These are phyloP conservation scores for Cotesia chilonis DNA, from an alignment of 1,140 invertebrate species.

Conservation along the genomic window DNA sequence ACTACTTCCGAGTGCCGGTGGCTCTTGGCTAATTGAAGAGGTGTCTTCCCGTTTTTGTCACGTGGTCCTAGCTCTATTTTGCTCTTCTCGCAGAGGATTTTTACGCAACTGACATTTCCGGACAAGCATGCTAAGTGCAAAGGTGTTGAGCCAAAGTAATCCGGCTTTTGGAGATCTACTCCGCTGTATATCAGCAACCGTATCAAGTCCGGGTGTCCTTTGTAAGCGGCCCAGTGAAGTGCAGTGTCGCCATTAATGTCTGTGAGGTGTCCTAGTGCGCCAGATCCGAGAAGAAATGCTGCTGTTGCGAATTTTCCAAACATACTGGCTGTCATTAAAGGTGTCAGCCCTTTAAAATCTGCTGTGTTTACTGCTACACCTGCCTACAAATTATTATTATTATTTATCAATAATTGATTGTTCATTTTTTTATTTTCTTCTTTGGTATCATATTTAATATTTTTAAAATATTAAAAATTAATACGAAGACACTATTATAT, in stretches of 20 bases:
- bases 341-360: conserved; percentile 90
- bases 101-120: conserved; percentile 82
- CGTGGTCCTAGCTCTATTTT: conserved; percentile 84
- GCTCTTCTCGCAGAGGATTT: conserved; percentile 87
- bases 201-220: conserved; percentile 88
- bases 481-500: too few species aligned
- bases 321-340: conserved; percentile 91
- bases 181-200: conserved; percentile 90
- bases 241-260: conserved; percentile 94
- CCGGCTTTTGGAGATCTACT: conserved; percentile 85
- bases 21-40: conserved; percentile 85
- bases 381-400: conserved; percentile 59
- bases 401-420: neutral
- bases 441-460: neutral
- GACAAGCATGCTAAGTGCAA: conserved; percentile 92
- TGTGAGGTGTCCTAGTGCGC: conserved; percentile 81
- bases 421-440: neutral
- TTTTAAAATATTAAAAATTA: too few species aligned
- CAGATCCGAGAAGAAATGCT: conserved; percentile 88
- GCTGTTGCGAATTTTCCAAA: conserved; percentile 90
- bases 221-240: conserved; percentile 92
- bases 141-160: conserved; percentile 92
- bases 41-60: conserved; percentile 92
- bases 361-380: conserved; percentile 89
- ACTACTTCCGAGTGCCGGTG: conserved; percentile 87